A percentile compares a stretch with the other conserved stretches of the same genome.
phyloP scores from a whole-genome alignment of 2,113 vertebrate species.

The Otis tarda region DNA sequence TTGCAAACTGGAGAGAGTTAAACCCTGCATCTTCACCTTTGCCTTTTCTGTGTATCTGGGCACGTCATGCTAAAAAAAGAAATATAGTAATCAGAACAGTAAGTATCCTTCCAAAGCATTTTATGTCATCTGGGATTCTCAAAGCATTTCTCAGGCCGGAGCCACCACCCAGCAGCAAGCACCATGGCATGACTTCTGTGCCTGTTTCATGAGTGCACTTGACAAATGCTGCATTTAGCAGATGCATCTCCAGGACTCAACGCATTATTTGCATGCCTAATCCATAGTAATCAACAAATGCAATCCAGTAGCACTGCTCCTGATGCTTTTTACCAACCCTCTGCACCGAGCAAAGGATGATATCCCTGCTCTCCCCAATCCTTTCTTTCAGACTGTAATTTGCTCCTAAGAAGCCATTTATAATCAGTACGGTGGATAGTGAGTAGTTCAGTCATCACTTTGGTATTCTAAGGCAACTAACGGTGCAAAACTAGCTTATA shows the following conservation, averaged over 20 bases:
- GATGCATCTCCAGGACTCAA: not conserved
- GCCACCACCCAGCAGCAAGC: not conserved
- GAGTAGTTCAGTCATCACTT: not conserved
- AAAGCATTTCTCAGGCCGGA: not conserved
- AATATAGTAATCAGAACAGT: not conserved
- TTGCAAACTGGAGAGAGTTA: not conserved
- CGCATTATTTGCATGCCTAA: not conserved
- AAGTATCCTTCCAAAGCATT: not conserved
- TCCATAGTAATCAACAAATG: not conserved
- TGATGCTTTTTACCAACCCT: fast-evolving
- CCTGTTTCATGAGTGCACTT: not conserved
- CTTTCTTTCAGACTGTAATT: not conserved
- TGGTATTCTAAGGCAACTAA: fast-evolving
- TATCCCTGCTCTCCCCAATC: fast-evolving
- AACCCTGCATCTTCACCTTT: slow-evolving; percentile 20
- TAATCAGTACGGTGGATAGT: not conserved
- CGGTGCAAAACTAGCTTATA: not conserved
- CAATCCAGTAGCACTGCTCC: not conserved
- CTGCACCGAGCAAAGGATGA: not conserved
- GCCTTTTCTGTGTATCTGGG: not conserved
- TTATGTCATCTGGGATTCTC: not conserved
- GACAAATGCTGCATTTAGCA: not conserved
- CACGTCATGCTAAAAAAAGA: not conserved
- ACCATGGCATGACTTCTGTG: not conserved
- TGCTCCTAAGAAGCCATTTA: not conserved